phyloP scores from a whole-genome alignment of 2,797 vertebrate species.

The Oceanodroma leucorhoa region DNA sequence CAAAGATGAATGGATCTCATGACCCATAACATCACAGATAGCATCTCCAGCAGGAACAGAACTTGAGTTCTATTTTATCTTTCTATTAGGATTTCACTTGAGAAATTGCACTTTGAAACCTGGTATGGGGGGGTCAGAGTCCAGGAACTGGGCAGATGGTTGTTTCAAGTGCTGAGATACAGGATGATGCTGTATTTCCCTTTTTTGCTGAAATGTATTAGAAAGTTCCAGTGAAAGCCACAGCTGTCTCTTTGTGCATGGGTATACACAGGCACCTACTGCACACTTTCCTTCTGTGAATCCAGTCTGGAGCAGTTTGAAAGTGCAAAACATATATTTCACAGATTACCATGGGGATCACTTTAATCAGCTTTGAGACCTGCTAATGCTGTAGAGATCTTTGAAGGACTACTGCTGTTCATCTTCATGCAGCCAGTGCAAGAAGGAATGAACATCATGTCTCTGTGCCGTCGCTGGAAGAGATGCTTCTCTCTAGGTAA shows the following conservation, averaged over 20 bases:
- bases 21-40: not conserved
- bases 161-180: not conserved
- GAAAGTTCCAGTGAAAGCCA: not conserved
- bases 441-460: constrained; percentile 12
- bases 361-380: constrained; percentile 66
- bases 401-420: constrained; percentile 10
- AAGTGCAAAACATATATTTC: constrained; percentile 50
- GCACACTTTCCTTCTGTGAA: not conserved
- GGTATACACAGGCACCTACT: not conserved
- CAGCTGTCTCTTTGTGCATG: not conserved
- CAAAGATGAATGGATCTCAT: not conserved
- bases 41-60: not conserved
- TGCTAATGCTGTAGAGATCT: constrained; percentile 55
- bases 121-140: not conserved
- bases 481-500: constrained; percentile 70
- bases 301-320: constrained; percentile 4
- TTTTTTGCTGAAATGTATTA: not conserved
- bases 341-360: constrained; percentile 61
- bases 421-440: not conserved
- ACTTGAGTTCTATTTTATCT: not conserved
- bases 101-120: not conserved
- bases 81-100: not conserved
- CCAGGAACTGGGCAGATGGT: not conserved
- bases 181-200: not conserved
- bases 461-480: constrained; percentile 27